Conservation (phyloP, 2,797 vertebrate genomes). For the Hypotaenidia philippensis region DNA sequence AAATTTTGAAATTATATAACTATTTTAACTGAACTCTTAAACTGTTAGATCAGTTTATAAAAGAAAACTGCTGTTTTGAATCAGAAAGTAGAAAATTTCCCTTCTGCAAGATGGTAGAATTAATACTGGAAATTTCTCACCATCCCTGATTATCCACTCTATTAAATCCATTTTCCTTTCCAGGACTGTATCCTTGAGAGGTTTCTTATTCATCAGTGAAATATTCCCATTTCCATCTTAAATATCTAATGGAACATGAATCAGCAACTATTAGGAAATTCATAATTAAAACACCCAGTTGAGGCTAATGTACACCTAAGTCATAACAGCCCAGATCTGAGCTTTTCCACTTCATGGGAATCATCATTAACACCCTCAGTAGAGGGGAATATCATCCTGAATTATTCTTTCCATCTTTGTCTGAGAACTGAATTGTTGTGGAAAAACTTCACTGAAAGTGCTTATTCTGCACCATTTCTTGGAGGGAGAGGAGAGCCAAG, state of each 20-base stretch:
- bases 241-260: background rate
- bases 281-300: background rate
- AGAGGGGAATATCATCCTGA: background rate
- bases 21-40: background rate
- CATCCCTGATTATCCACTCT: background rate
- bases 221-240: background rate
- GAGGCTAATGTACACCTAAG: background rate
- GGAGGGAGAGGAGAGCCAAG: background rate
- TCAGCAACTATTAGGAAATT: background rate
- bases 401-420: background rate
- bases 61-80: background rate
- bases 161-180: background rate
- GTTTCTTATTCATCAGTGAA: background rate
- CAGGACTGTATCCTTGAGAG: background rate
- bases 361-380: background rate
- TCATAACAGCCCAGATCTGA: background rate
- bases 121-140: background rate
- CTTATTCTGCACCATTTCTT: background rate
- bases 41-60: background rate
- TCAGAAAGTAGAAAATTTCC: background rate
- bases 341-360: background rate
- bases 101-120: background rate
- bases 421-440: background rate
- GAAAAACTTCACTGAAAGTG: background rate
- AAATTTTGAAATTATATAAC: background rate